Conservation (phyloP, 2,113 vertebrate species). For the Callionymus lyra region DNA sequence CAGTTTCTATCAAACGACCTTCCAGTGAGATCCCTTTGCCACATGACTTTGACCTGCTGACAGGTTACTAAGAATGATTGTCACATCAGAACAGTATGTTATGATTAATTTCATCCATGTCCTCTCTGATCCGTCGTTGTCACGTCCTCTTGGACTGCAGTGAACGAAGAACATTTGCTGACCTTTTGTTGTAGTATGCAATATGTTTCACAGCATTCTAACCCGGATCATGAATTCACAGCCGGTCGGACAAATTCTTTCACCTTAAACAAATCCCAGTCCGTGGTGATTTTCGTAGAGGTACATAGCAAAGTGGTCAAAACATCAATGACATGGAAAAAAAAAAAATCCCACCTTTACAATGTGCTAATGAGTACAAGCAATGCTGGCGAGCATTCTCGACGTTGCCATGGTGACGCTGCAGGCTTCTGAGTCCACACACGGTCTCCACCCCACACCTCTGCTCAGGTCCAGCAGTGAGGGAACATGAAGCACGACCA, state of each 20-base stretch:
- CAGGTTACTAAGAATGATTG: too few relatives aligned
- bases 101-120: too few relatives aligned
- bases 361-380: slow-evolving; percentile 47
- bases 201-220: slow-evolving; percentile 19
- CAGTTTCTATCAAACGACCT: too few relatives aligned
- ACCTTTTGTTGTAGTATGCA: slow-evolving; percentile 22
- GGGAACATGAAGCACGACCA: too few relatives aligned
- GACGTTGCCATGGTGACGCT: slow-evolving; percentile 50
- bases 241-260: background rate
- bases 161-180: background rate
- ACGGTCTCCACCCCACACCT: slow-evolving; percentile 7
- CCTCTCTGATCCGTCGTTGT: too few relatives aligned
- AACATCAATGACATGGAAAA: slow-evolving; percentile 25
- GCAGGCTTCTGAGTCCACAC: slow-evolving; percentile 33
- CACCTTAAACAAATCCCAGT: too few relatives aligned
- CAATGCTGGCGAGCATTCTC: slow-evolving; percentile 35
- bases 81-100: too few relatives aligned
- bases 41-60: too few relatives aligned
- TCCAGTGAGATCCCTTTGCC: too few relatives aligned
- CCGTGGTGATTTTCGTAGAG: slow-evolving; percentile 2
- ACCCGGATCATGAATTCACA: slow-evolving; percentile 35
- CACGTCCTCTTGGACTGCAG: too few relatives aligned
- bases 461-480: slow-evolving; percentile 1
- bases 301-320: slow-evolving; percentile 20
- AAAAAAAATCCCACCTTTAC: slow-evolving; percentile 36